These are phyloP conservation scores for Bellardia pandia DNA, from an alignment of 2,888 invertebrate genomes.

Conservation along the genomic window DNA sequence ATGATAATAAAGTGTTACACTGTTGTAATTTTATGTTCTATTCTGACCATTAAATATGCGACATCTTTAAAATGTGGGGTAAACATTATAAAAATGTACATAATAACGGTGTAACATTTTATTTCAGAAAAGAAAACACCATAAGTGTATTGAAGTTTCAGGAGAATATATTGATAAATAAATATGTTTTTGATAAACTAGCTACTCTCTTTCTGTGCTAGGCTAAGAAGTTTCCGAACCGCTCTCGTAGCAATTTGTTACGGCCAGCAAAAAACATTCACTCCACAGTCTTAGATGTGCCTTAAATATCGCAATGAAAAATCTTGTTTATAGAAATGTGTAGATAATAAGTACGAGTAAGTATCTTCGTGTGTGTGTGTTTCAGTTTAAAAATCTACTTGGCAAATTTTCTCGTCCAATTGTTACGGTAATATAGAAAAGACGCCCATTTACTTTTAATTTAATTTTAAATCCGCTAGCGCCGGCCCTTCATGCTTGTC, in stretches of 20 bases:
- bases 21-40: too few relatives aligned
- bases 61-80: too few relatives aligned
- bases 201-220: too few relatives aligned
- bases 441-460: constrained; percentile 65
- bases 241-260: constrained; percentile 75
- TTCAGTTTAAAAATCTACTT: constrained; percentile 74
- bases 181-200: too few relatives aligned
- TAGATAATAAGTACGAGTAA: background rate
- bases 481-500: constrained; percentile 76
- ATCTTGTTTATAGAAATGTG: constrained; percentile 79
- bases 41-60: too few relatives aligned
- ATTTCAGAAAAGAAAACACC: too few relatives aligned
- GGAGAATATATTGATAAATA: too few relatives aligned
- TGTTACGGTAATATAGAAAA: constrained; percentile 56
- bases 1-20: too few relatives aligned
- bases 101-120: too few relatives aligned
- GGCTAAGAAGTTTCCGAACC: too few relatives aligned
- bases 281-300: background rate
- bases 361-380: background rate
- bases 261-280: constrained; percentile 72
- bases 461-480: constrained; percentile 46
- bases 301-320: constrained; percentile 75
- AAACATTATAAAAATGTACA: too few relatives aligned
- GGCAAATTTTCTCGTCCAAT: constrained; percentile 77
- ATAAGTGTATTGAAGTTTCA: too few relatives aligned